Base-by-base conservation (phyloP, 1,140 invertebrate genomes). In the Drosophila cardini region DNA sequence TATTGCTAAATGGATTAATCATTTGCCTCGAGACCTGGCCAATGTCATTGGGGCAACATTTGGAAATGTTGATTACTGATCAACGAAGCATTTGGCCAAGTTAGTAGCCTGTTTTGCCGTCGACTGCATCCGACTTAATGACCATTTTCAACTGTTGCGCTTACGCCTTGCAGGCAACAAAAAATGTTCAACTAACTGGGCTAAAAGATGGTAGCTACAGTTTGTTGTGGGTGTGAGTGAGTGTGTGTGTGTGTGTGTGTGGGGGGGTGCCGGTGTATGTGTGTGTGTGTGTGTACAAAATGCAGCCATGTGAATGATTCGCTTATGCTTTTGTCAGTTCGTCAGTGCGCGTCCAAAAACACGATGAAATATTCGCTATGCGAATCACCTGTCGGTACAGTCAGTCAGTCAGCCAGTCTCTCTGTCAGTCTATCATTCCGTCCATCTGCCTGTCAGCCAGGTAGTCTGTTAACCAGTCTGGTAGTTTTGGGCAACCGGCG, bases 281-380 rank as follows among this genome's bases (percentile, higher is more conserved):
- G 9, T 60, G 36, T 55, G 9, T 62, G 45, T 34, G 53, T 64
- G 58, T 46, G 45, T 56, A 65, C 64, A 68, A 91, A 81, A 80
- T 68, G 76, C 86, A 91, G 69, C 90, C 90, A 91, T 82, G 86
- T 89, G 75, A 48, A 91, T 91, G 90, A 91, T 91, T 90, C 86
- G 90, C 73, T 91, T 91, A 91, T 90, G 80, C 80, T 76, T 91
- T 91, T 91, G 90, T 91, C 89, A 80, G 81, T 85, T 65, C 84
- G 84, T 83, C 84, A 87, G 84, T 76, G 72, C 60, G 64, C 72
- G 78, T 52, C 62, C 76, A 48, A 50, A 80, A 57, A 53, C 36
- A 45, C 50, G 63, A 46, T 63, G 48, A 18, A 48, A 67, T 16
- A 7, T 55, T 57, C 48, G 73, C 30, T 16, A 9, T 72, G 58